These are phyloP conservation scores for Pithys albifrons DNA, from an alignment of 2,113 vertebrate genomes.

Conservation along the genomic window DNA sequence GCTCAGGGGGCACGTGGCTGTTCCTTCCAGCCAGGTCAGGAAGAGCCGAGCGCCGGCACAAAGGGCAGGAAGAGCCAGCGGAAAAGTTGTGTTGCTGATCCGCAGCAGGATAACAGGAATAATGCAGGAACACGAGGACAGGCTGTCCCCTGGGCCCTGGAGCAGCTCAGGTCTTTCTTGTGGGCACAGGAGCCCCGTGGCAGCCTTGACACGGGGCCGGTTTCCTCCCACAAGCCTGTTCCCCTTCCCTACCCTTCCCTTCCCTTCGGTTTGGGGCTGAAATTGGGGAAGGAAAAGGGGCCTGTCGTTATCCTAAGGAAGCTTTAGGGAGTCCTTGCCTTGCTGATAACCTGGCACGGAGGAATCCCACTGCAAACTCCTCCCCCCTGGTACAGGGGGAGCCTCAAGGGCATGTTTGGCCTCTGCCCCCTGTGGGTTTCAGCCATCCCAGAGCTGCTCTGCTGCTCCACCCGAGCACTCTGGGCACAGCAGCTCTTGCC, in stretches of 20 bases:
- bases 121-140: accelerated
- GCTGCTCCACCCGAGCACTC: accelerated
- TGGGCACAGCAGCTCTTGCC: neutral
- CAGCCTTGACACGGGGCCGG: neutral
- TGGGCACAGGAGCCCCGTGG: neutral
- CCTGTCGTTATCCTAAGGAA: neutral
- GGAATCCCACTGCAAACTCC: neutral
- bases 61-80: neutral
- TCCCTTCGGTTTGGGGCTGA: neutral
- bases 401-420: neutral
- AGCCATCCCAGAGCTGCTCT: neutral
- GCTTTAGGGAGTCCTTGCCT: accelerated
- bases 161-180: neutral
- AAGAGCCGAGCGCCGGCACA: neutral
- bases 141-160: neutral
- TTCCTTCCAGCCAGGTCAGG: accelerated
- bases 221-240: neutral
- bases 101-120: neutral
- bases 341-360: neutral
- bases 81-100: neutral
- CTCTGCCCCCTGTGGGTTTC: neutral
- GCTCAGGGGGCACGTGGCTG: accelerated
- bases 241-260: neutral
- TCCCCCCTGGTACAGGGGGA: neutral
- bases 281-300: conserved; percentile 5